Evolutionary conservation across 1,140 invertebrate genomes (phyloP).

Genomic region (Acarapis woodi): DNA sequence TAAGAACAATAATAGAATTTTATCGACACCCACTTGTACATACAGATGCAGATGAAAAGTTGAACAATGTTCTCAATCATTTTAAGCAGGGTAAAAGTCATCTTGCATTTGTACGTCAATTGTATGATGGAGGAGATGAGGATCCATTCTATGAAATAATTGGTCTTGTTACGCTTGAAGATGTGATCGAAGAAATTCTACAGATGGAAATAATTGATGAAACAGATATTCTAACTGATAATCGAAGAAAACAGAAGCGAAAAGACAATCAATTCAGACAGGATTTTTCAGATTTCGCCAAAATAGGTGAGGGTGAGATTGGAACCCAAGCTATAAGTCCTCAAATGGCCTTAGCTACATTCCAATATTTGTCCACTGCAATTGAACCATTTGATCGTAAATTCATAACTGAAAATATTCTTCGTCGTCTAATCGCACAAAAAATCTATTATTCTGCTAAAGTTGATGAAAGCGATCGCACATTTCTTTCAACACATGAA

Average conservation of each 20-base stretch:
- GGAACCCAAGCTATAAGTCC: slow-evolving; percentile 33
- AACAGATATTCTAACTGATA: slow-evolving; percentile 57
- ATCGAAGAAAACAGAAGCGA: slow-evolving; percentile 37
- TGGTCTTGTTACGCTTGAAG: slow-evolving; percentile 63
- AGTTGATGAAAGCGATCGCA: not conserved
- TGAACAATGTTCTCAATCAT: slow-evolving; percentile 83
- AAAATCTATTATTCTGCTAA: slow-evolving; percentile 34
- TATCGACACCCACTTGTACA: slow-evolving; percentile 87
- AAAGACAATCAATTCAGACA: slow-evolving; percentile 30
- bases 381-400: slow-evolving; percentile 47
- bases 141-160: slow-evolving; percentile 66
- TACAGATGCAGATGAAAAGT: slow-evolving; percentile 73
- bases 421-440: slow-evolving; percentile 57
- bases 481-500: not conserved
- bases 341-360: slow-evolving; percentile 64
- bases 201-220: slow-evolving; percentile 80
- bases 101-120: slow-evolving; percentile 64
- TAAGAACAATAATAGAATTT: slow-evolving; percentile 75
- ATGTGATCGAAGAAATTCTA: slow-evolving; percentile 78
- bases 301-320: slow-evolving; percentile 22
- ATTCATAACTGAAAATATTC: slow-evolving; percentile 28
- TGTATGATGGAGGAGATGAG: slow-evolving; percentile 33
- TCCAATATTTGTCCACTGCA: slow-evolving; percentile 52
- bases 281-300: slow-evolving; percentile 51
- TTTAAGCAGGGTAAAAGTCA: slow-evolving; percentile 59